A percentile compares a stretch with the other conserved stretches of the same genome.
Evolutionary conservation across 2,113 vertebrate species (phyloP).

Genomic region (Salvelinus alpinus): DNA sequence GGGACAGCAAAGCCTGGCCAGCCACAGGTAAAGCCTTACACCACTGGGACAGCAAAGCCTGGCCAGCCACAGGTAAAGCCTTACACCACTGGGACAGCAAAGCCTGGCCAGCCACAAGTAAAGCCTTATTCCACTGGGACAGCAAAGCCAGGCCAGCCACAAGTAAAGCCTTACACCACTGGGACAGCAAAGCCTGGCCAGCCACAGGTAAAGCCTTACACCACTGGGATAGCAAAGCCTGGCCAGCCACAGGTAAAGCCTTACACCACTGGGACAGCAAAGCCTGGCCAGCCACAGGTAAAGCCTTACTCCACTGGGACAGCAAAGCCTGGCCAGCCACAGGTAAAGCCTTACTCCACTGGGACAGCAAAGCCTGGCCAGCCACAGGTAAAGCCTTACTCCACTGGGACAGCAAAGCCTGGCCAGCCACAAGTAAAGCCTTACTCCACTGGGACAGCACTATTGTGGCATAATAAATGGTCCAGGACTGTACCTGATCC

Average conservation of each 20-base stretch:
- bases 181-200: too few species aligned
- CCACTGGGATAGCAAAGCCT: too few species aligned
- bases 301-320: slow-evolving; percentile 63
- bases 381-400: slow-evolving; percentile 35
- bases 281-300: too few species aligned
- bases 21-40: slow-evolving; percentile 35
- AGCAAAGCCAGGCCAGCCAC: slow-evolving; percentile 22
- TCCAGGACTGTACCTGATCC: slow-evolving; percentile 28
- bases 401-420: slow-evolving; percentile 55
- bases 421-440: slow-evolving; percentile 20
- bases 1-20: slow-evolving; percentile 47
- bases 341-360: slow-evolving; percentile 37
- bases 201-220: too few species aligned
- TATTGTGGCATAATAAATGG: slow-evolving; percentile 66
- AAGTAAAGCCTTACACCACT: slow-evolving; percentile 37
- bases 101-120: slow-evolving; percentile 40
- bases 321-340: slow-evolving; percentile 21
- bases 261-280: too few species aligned
- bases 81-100: slow-evolving; percentile 34
- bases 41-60: slow-evolving; percentile 55
- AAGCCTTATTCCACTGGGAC: slow-evolving; percentile 55
- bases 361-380: slow-evolving; percentile 51
- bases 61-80: slow-evolving; percentile 21
- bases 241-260: too few species aligned
- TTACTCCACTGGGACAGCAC: slow-evolving; percentile 60